Percentiles rank a stretch among this genome's conserved stretches.
These are phyloP conservation scores for Progne subis DNA, from an alignment of 2,113 vertebrate genomes.

Conservation along the genomic window DNA sequence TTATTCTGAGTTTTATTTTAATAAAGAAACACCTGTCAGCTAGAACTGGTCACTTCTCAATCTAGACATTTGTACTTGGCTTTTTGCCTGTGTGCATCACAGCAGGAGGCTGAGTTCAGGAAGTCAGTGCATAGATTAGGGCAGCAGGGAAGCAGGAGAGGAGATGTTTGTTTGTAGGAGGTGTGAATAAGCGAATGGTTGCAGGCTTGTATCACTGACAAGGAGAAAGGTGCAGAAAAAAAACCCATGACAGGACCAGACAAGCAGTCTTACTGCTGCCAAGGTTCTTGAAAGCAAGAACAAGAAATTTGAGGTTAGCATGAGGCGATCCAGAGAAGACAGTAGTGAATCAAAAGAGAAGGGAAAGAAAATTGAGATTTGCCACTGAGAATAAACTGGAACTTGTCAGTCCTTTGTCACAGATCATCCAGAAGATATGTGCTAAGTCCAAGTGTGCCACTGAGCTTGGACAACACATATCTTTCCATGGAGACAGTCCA, in stretches of 20 bases:
- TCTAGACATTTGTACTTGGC: slow-evolving; percentile 11
- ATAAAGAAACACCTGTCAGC: not conserved
- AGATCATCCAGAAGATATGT: not conserved
- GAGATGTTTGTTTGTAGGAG: slow-evolving; percentile 47
- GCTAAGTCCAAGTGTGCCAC: not conserved
- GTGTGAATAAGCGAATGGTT: slow-evolving; percentile 58
- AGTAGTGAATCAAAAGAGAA: not conserved
- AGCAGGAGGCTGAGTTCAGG: slow-evolving; percentile 54
- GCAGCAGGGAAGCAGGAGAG: slow-evolving; percentile 7
- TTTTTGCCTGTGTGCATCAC: slow-evolving; percentile 27
- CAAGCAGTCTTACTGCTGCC: slow-evolving; percentile 25
- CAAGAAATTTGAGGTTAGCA: not conserved
- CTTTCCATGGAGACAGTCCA: not conserved
- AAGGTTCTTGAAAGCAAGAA: slow-evolving; percentile 26
- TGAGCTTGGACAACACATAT: not conserved
- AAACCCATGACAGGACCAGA: slow-evolving; percentile 30
- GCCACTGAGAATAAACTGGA: not conserved
- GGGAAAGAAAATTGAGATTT: not conserved
- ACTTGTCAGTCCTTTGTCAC: not conserved
- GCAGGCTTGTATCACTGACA: slow-evolving; percentile 49
- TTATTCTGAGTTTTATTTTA: not conserved
- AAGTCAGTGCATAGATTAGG: slow-evolving; percentile 30
- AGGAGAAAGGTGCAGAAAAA: slow-evolving; percentile 5
- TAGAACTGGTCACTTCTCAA: not conserved
- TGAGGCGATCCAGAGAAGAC: not conserved